A percentile compares a stretch with the other conserved stretches of the same genome.
Conservation (phyloP, 2,797 vertebrate species). For the Hipposideros larvatus region DNA sequence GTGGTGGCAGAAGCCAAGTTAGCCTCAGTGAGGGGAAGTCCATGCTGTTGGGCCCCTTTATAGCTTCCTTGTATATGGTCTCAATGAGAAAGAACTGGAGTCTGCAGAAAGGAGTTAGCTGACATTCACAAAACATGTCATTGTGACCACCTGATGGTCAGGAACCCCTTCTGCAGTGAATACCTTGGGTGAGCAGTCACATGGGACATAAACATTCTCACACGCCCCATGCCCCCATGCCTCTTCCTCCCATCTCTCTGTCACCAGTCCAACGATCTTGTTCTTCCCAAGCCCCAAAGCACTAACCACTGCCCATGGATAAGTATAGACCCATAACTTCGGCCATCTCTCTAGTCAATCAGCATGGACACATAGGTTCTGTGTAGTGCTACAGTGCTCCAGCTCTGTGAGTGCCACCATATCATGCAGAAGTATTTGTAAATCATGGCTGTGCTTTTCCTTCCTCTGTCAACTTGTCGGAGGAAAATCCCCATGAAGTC, state of each 20-base stretch:
- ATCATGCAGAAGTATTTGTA: neutral
- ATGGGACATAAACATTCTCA: too few relatives aligned
- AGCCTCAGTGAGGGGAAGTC: neutral
- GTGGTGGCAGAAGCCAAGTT: neutral
- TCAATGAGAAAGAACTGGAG: neutral
- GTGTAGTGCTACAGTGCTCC: neutral
- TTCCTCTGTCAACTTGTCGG: neutral
- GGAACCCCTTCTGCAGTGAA: neutral
- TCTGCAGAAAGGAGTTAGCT: neutral
- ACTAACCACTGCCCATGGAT: neutral
- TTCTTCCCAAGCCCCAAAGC: neutral
- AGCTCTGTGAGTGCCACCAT: neutral
- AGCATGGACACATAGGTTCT: neutral
- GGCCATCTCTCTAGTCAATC: neutral
- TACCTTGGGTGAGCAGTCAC: neutral
- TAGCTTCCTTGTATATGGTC: neutral
- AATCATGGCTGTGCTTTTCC: neutral
- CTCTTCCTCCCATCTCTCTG: neutral
- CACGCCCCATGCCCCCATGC: neutral
- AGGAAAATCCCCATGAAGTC: neutral
- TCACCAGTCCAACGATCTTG: neutral
- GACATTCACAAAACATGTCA: neutral
- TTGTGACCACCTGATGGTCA: neutral
- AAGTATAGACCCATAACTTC: neutral
- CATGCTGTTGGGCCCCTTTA: neutral